A percentile compares a stretch with the other conserved stretches of the same genome.
phyloP scores from a whole-genome alignment of 2,113 vertebrate species.

The Limnothrissa miodon region DNA sequence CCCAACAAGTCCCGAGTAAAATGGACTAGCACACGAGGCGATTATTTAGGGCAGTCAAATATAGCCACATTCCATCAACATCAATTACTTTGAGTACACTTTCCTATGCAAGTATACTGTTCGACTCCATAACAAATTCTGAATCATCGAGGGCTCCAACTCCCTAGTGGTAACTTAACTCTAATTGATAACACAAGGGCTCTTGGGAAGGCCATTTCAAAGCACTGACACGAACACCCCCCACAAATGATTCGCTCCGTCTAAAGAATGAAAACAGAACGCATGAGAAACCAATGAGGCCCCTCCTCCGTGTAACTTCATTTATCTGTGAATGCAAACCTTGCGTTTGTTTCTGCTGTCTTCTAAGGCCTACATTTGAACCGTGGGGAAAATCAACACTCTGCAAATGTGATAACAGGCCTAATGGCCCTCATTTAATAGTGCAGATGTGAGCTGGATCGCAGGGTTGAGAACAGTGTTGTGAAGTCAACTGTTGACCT shows the following conservation, averaged over 20 bases:
- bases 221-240: background rate
- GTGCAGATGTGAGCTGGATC: background rate
- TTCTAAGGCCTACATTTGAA: background rate
- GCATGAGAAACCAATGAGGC: background rate
- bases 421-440: background rate
- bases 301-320: background rate
- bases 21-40: background rate
- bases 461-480: background rate
- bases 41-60: background rate
- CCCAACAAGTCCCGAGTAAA: background rate
- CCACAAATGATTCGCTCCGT: background rate
- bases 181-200: slow-evolving; percentile 11
- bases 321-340: background rate
- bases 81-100: background rate
- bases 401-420: slow-evolving; percentile 1
- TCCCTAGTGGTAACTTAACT: slow-evolving; percentile 6
- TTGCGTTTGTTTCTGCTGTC: background rate
- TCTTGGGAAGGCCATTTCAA: background rate
- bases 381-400: slow-evolving; percentile 2
- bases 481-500: slow-evolving; percentile 13
- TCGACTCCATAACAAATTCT: background rate
- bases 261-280: background rate
- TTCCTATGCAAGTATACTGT: background rate
- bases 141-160: background rate
- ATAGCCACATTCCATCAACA: background rate